Evolutionary conservation across 2,113 vertebrate genomes (phyloP), one percentile per base, ranked within the genome.

Genomic region (Aviceda subcristata): DNA sequence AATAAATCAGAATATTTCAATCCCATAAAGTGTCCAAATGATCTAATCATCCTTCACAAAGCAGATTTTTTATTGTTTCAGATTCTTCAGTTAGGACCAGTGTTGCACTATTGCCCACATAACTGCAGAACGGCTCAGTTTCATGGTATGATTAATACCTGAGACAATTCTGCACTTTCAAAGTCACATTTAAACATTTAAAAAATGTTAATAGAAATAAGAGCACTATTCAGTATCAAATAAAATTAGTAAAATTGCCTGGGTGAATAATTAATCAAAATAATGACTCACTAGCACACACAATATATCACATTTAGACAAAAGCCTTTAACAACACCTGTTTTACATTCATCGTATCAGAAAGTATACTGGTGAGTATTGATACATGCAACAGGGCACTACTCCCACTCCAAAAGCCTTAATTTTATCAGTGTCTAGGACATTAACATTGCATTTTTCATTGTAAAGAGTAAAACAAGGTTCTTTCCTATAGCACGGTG

Each of bases 301-400:
- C 39, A 67, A 67, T 38, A 34, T 36, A 84, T 60, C 55, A 51
- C 39, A 60, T 71, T 90, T 55, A 75, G 63, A 90, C 56, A 93
- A 81, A 96, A 96, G 64, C 82, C 69, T 78, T 72, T 81, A 92
- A 90, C 78, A 95, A 79, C 94, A 95, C 48, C 71, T 92, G 79
- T 39, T 97, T 89, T 91, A 93, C 11, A 26, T 66, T 59, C 55
- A 62, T 69, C 1, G 2, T 48, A 78, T 74, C 73, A 57, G 68
- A 48, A 95, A 94, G 62, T 93, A 68, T 51, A 62, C 83, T 43
- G 89, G 66, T 86, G 88, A 96, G 62, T 80, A 96, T 55, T 53
- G 78, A 95, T 90, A 91, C 76, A 94, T 94, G 95, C 97, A 97
- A 97, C 97, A 97, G 94, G 95, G 91, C 91, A 95, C 68, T 90